Evolutionary conservation across 2,113 vertebrate genomes (phyloP), one percentile per base, ranked within the genome.

Genomic region (Anarhynchus alexandrinus): DNA sequence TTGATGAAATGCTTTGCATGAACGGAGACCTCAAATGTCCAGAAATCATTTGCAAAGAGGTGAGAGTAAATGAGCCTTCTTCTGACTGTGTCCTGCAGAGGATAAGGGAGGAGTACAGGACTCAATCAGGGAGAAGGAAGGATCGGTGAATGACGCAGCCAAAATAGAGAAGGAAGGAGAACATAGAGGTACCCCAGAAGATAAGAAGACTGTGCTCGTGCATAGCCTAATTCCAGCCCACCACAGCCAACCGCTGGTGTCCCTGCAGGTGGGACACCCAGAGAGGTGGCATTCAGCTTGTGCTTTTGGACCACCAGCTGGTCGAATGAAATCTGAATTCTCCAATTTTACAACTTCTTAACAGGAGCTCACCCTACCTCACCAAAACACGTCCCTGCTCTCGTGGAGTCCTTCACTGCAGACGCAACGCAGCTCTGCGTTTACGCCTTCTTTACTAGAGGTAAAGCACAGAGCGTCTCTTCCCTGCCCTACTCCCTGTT

Each of bases 231-330:
- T 51, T 32, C 51, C 52, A 88, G 45, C 21, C 20, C 0, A 0
- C 30, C 57, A 32, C 29, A 78, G 27, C 36, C 5, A 6, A 16
- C 15, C 1, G 1, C 32, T 70, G 58, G 29, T 73, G 67, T 2
- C 11, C 38, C 36, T 14, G 67, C 30, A n/a, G 47, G 25, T 17
- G 43, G 69, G 55, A 11, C 51, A 49, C 12, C 3, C 27, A n/a
- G 12, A 65, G 27, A 49, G 21, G 42, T 40, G 22, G 1, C 72
- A 27, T 16, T 82, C 38, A 51, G 32, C 14, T 14, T 12, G 18
- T 34, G 38, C 7, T 30, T 80, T 77, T 52, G 58, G 43, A n/a
- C 22, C 32, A 42, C 0, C 0, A 79, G 32, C 38, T 52, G 62
- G 43, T 52, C 64, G 74, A 66, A 49, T 2, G 2, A 61, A 73